Conservation (phyloP, 2,113 vertebrate species). For the Datnioides undecimradiatus region DNA sequence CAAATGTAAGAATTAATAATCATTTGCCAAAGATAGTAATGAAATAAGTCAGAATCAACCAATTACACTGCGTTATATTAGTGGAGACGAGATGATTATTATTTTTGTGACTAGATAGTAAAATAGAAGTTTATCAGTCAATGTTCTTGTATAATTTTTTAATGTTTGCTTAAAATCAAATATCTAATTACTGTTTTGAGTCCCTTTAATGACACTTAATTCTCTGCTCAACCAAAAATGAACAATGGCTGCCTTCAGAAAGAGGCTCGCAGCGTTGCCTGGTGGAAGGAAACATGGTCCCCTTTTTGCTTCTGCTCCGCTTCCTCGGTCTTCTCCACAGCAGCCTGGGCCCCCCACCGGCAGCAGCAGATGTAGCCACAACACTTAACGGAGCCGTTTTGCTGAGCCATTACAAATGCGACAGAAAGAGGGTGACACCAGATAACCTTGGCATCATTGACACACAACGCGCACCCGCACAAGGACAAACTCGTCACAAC, state of each 20-base stretch:
- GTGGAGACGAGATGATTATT: background rate
- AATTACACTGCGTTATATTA: background rate
- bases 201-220: background rate
- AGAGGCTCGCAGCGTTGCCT: conserved; percentile 3
- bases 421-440: conserved; percentile 46
- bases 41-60: background rate
- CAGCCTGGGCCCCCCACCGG: conserved; percentile 51
- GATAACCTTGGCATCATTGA: conserved; percentile 60
- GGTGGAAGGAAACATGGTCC: conserved; percentile 11
- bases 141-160: background rate
- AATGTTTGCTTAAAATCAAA: background rate
- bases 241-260: background rate
- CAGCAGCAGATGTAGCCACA: conserved; percentile 75
- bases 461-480: conserved; percentile 7
- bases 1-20: background rate
- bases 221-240: background rate
- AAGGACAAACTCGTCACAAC: conserved; percentile 54
- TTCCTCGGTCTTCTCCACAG: conserved; percentile 46
- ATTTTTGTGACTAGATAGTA: background rate
- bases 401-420: conserved; percentile 65
- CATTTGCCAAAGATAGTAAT: background rate
- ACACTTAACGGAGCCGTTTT: conserved; percentile 61
- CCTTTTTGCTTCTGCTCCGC: conserved; percentile 34
- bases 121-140: background rate
- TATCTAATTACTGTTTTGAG: background rate